Evolutionary conservation across 2,797 vertebrate genomes (phyloP), one percentile per base, ranked within the genome.

Genomic region (Capromys pilorides): DNA sequence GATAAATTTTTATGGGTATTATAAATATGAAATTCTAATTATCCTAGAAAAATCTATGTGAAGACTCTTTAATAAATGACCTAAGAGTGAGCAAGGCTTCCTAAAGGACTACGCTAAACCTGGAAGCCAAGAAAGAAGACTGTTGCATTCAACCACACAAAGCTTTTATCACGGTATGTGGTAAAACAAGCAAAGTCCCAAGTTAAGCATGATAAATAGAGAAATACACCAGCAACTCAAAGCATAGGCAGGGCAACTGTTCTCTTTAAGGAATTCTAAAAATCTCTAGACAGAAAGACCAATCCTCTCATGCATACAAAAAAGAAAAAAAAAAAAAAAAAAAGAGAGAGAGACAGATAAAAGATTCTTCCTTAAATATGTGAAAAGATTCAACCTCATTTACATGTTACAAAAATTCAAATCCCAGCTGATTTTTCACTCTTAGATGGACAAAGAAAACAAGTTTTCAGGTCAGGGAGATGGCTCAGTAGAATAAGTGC

Each of bases 11-110:
- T 85, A 78, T 6, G 82, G 75, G 22, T n/a, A 28, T 86, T 59
- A 16, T 41, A 66, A 91, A 82, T 36, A 87, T 19, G 10, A 86
- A 90, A 90, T 16, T 57, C 67, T 73, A 80, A 86, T 49, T 33
- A 67, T 31, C 64, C 86, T 45, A 90, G 71, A 75, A 89, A 92
- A 92, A 90, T 80, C 19, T 89, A 66, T 57, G 39, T n/a, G 24
- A 93, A 91, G 45, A 57, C 18, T 64, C n/a, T 0, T 54, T 45
- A 88, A 89, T 71, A 66, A 51, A 80, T 31, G 18, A 75, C 36
- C 22, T 33, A 13, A 78, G 31, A 92, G 41, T 84, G 28, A 45
- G 5, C 61, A 90, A 92, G 57, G 24, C 54, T 93, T 88, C 66
- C 41, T 77, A 49, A 84, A 75, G 51, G 31, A 77, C 69, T 81